Base-by-base conservation (phyloP, 2,113 vertebrate species). In the Semnornis frantzii region DNA sequence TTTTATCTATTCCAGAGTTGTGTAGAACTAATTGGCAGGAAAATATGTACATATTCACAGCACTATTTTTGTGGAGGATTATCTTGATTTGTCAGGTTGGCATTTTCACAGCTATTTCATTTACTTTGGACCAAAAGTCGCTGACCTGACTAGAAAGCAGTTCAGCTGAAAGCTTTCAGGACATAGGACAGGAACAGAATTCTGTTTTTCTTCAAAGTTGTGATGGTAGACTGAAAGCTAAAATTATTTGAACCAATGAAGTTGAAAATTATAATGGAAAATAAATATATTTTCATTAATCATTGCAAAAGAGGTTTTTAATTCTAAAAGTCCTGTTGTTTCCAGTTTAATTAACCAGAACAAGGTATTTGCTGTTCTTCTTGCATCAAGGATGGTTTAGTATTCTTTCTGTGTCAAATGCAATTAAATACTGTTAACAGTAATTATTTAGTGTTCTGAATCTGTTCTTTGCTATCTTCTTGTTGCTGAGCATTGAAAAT, bases 361-460 rank as follows among this genome's bases (percentile, higher is more conserved):
- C 21, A 50, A 57, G 5, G 72, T 94, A 46, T 82, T 94, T 93
- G 71, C 57, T 77, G 6, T 89, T 85, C 42, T 91, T 80, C n/a
- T 48, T 76, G 28, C 20, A 46, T 82, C 42, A 68, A 54, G 59
- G n/a, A 20, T 16, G 1, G 14, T 68, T 89, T 85, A 68, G 42
- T 85, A 62, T 71, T 87, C 66, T 94, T 90, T 78, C 2, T 3
- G 37, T 68, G 20, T 77, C 57, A 69, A 44, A 86, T 31, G 31
- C 63, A 85, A 23, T 69, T 69, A 94, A 93, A 77, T 12, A 23
- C 30, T 68, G 68, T 85, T 71, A 92, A 33, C 33, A 74, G 31
- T 76, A 92, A 75, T 70, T 91, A 85, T 60, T 80, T 88, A 92
- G 73, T 21, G 84, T 75, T 90, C 82, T 88, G 64, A 80, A 81